Conservation (phyloP, 2,888 invertebrate genomes). For the Pseudococcus jackbeardsleyi region DNA sequence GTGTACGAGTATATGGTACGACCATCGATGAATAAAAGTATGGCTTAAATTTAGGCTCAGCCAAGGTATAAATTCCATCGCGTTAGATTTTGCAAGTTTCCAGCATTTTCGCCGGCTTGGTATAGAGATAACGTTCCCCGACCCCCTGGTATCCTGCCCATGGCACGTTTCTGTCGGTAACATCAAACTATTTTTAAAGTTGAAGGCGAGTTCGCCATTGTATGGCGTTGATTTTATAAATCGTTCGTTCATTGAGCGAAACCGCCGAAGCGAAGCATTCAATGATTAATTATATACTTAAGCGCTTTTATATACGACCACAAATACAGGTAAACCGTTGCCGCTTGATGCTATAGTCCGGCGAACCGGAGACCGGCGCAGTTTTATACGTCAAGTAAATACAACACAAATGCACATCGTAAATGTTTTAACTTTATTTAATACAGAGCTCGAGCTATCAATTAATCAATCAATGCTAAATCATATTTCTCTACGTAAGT, state of each 20-base stretch:
- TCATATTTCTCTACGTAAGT: neutral
- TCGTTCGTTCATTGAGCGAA: slow-evolving; percentile 63
- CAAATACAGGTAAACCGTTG: slow-evolving; percentile 59
- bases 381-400: slow-evolving; percentile 44
- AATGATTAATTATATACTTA: slow-evolving; percentile 65
- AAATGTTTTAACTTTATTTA: slow-evolving; percentile 61
- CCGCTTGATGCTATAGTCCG: neutral
- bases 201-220: slow-evolving; percentile 55
- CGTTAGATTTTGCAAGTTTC: slow-evolving; percentile 49
- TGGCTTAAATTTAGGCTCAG: neutral
- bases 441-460: slow-evolving; percentile 63
- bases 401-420: slow-evolving; percentile 49
- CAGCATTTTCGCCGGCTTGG: neutral
- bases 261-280: slow-evolving; percentile 50
- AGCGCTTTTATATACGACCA: slow-evolving; percentile 62
- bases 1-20: neutral
- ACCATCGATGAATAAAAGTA: slow-evolving; percentile 14
- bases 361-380: neutral
- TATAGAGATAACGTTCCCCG: slow-evolving; percentile 20
- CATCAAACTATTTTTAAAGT: slow-evolving; percentile 58
- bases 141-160: neutral
- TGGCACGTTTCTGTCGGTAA: slow-evolving; percentile 35
- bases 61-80: slow-evolving; percentile 12
- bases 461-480: slow-evolving; percentile 63
- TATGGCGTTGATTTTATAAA: slow-evolving; percentile 63